Percentiles rank a stretch among this genome's conserved stretches.
Conservation (phyloP, 2,113 vertebrate genomes). For the Chionis minor region DNA sequence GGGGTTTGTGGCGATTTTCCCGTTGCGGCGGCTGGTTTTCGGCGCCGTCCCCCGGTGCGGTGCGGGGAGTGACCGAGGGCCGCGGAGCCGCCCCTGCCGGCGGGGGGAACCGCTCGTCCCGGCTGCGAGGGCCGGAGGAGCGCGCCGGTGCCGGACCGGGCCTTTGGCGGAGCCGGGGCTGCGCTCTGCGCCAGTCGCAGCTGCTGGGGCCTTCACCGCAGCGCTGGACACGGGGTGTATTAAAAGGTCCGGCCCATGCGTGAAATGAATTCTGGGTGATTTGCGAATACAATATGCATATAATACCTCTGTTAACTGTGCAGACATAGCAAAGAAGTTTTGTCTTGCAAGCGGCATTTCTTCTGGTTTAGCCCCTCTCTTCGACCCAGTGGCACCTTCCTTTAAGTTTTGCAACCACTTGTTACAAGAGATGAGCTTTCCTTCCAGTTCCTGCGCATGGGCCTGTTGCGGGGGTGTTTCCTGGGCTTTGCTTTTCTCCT, state of each 20-base stretch:
- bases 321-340: fast-evolving
- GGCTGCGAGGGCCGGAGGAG: background rate
- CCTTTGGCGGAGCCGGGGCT: background rate
- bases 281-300: fast-evolving
- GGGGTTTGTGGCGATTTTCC: fast-evolving
- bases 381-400: fast-evolving
- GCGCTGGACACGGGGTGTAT: fast-evolving
- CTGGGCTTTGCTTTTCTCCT: fast-evolving
- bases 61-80: fast-evolving
- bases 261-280: fast-evolving
- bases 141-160: background rate
- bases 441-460: fast-evolving
- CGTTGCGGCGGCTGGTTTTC: fast-evolving
- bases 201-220: too few relatives aligned
- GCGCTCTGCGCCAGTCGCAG: fast-evolving
- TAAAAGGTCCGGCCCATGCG: fast-evolving
- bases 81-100: too few relatives aligned
- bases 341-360: background rate
- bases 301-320: fast-evolving
- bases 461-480: background rate
- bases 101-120: too few relatives aligned
- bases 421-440: background rate
- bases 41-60: fast-evolving
- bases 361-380: background rate
- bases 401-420: background rate